These are phyloP conservation scores for Boloria euphrosyne DNA, from an alignment of 2,888 invertebrate species.

Conservation along the genomic window DNA sequence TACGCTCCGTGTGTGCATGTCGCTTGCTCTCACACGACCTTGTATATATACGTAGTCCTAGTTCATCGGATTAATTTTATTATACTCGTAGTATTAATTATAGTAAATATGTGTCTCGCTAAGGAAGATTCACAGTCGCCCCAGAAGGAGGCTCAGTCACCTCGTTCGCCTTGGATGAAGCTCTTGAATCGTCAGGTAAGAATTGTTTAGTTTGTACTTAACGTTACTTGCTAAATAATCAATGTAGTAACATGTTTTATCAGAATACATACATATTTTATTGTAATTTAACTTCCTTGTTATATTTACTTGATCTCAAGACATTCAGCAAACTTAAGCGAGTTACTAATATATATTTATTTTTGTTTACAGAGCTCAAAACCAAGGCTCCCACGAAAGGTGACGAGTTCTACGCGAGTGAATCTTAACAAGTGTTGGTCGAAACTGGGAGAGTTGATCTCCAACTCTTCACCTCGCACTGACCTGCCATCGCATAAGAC, in stretches of 20 bases:
- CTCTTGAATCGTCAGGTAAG: slow-evolving; percentile 81
- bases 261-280: neutral
- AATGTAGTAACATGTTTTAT: neutral
- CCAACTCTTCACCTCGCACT: slow-evolving; percentile 69
- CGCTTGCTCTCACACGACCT: slow-evolving; percentile 55
- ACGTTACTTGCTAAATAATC: neutral
- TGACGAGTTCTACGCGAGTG: slow-evolving; percentile 81
- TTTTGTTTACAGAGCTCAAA: slow-evolving; percentile 78
- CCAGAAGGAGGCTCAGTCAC: slow-evolving; percentile 69
- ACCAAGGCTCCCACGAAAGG: slow-evolving; percentile 81
- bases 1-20: slow-evolving; percentile 66
- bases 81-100: slow-evolving; percentile 61
- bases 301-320: too few species aligned
- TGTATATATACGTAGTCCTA: slow-evolving; percentile 75
- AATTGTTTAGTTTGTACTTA: slow-evolving; percentile 34
- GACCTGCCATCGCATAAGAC: slow-evolving; percentile 78
- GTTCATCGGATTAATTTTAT: slow-evolving; percentile 55
- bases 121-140: slow-evolving; percentile 74
- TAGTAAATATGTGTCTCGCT: slow-evolving; percentile 78
- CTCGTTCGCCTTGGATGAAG: slow-evolving; percentile 82
- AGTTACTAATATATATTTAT: slow-evolving; percentile 32
- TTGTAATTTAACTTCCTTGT: too few species aligned
- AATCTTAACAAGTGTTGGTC: slow-evolving; percentile 86
- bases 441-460: slow-evolving; percentile 82
- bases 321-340: too few species aligned